Evolutionary conservation across 1,140 invertebrate species (phyloP).

Genomic region (Euura saliciscinereae): DNA sequence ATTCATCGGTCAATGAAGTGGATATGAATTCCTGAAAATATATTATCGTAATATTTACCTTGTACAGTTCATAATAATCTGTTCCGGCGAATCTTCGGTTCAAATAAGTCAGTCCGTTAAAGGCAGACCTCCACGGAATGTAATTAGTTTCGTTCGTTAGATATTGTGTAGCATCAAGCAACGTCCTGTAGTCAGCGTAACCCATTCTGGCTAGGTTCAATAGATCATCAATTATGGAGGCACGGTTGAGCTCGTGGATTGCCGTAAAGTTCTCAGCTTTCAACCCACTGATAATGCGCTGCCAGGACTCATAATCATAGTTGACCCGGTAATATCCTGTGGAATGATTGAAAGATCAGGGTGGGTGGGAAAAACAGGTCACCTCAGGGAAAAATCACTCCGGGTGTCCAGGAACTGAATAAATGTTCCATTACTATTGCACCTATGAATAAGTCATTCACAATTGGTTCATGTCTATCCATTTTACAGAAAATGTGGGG

Average conservation of each 20-base stretch:
- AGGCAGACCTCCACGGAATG: slow-evolving; percentile 60
- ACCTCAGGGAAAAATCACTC: no score
- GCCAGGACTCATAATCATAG: slow-evolving; percentile 75
- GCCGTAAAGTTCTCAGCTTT: slow-evolving; percentile 55
- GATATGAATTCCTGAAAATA: no score
- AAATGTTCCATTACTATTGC: no score
- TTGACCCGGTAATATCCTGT: slow-evolving; percentile 80
- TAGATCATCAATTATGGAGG: slow-evolving; percentile 81
- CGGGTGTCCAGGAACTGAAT: no score
- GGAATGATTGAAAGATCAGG: slow-evolving; percentile 25
- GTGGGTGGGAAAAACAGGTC: no score
- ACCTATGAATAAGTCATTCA: no score
- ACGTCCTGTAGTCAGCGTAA: slow-evolving; percentile 68
- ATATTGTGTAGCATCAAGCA: slow-evolving; percentile 65
- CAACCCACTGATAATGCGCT: slow-evolving; percentile 63
- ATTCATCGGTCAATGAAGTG: no score
- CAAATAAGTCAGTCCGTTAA: slow-evolving; percentile 53
- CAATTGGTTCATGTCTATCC: no score
- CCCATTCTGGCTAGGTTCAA: slow-evolving; percentile 69
- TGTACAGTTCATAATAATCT: slow-evolving; percentile 48
- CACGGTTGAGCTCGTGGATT: slow-evolving; percentile 76
- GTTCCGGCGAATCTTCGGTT: slow-evolving; percentile 52
- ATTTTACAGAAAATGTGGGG: no score
- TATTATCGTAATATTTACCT: slow-evolving; percentile 40
- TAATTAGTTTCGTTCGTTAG: slow-evolving; percentile 61